Base-by-base conservation (phyloP, 1,140 invertebrate species). In the Neelides sp. region DNA sequence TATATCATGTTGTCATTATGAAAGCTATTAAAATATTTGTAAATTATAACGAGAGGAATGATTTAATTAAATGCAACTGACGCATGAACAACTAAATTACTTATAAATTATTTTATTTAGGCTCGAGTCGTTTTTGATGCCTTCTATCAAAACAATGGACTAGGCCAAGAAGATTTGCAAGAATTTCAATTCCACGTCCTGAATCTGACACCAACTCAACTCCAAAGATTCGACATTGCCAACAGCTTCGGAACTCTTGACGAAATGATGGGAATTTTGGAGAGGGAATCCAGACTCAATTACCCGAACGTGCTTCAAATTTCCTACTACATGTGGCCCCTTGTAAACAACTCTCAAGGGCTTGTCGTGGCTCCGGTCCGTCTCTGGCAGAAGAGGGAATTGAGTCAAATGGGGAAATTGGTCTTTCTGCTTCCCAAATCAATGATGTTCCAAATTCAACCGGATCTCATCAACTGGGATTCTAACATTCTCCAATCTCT, bases 301-400 rank as follows among this genome's bases (percentile, higher is more conserved):
- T 49, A 54, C 34, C 34, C 52, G 4, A 54, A 39, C 10, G 10
- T 54, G 13, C 41, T 54, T n/a, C 52, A 54, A 48, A 54, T 54
- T 8, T 54, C 52, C 1, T 54, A 54, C 15, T 54, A 41, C 26
- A 54, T 54, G 46, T 54, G 52, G 52, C 52, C 52, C 10, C 36
- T 49, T 17, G 30, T 49, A 4, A 54, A 54, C 30, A 28, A 37
- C 15, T 39, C 45, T 3, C 15, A 30, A 22, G 41, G 30, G 2
- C 27, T 54, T 19, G 34, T 20, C 7, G 50, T 54, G 13, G 46
- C 46, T 17, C 46, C 46, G 2, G 46, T 47, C 0, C 3, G 5
- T 3, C 13, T 34, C 0, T 54, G 52, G 52, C 52, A 54, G 15
- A 49, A 54, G 27, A 30, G 47, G 30, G 52, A 54, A 45, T 48